Evolutionary conservation across 2,888 invertebrate genomes (phyloP).

Genomic region (Alsophila aescularia): DNA sequence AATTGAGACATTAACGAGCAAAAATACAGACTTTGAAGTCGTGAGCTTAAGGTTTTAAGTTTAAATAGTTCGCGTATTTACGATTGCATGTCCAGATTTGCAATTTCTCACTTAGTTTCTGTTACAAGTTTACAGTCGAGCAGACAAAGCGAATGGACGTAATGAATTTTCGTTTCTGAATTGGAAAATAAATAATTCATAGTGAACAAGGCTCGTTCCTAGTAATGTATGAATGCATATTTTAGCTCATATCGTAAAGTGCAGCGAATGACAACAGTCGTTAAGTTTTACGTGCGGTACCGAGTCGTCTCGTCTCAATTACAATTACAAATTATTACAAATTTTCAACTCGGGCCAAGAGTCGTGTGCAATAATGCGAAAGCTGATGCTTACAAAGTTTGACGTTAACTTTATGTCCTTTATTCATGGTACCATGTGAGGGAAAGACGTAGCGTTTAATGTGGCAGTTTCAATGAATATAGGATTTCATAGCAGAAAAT

Average conservation of each 20-base stretch:
- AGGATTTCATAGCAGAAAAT: conserved; percentile 26
- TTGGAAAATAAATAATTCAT: conserved; percentile 80
- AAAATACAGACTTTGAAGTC: conserved; percentile 45
- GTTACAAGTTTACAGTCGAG: conserved; percentile 54
- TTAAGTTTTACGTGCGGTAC: conserved; percentile 75
- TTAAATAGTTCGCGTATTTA: conserved; percentile 50
- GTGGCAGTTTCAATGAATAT: conserved; percentile 27
- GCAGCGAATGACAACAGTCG: conserved; percentile 74
- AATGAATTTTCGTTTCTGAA: conserved; percentile 71
- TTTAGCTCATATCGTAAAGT: conserved; percentile 78
- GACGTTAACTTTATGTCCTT: conserved; percentile 37
- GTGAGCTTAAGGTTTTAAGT: conserved; percentile 41
- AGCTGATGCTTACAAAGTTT: conserved; percentile 58
- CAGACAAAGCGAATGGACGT: conserved; percentile 61
- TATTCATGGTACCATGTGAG: conserved; percentile 35
- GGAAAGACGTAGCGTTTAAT: conserved; percentile 21
- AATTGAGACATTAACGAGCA: conserved; percentile 57
- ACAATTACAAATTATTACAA: conserved; percentile 82
- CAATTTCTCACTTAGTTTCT: conserved; percentile 63
- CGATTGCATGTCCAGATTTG: conserved; percentile 48
- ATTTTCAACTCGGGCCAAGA: conserved; percentile 63
- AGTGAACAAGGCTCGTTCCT: conserved; percentile 63
- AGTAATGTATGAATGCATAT: conserved; percentile 73
- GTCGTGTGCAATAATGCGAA: conserved; percentile 61
- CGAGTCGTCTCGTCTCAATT: conserved; percentile 73